Evolutionary conservation across 2,113 vertebrate species (phyloP), one percentile per base, ranked within the genome.

Genomic region (Zingel zingel): DNA sequence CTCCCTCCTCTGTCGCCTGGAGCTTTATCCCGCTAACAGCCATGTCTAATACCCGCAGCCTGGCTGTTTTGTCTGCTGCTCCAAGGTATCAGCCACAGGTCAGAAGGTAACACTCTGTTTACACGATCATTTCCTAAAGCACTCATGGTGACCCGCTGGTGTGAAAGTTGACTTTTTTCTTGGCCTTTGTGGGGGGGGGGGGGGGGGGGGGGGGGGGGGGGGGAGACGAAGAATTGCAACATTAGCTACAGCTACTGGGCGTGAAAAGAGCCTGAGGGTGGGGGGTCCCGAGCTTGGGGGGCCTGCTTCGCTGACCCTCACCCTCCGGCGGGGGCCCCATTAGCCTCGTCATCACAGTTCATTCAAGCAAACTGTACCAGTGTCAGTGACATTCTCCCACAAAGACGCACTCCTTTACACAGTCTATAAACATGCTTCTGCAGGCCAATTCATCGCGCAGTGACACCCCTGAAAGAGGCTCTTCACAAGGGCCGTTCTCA

Each of bases 91-190:
- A 96, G 95, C 94, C 89, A 89, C 96, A 97, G 97, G 97, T 98
- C 97, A 98, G 96, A 97, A 98, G 96, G 96, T 97, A 97, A 97
- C 95, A 92, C 93, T 97, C 95, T 98, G 97, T 98, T 98, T 97
- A 97, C 97, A 97, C 23, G 95, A 95, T 95, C 94, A 93, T 95
- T 97, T 97, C 96, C 97, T 97, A 96, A 97, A 97, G 96, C 96
- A 96, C 96, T 96, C 95, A 93, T 94, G 95, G 94, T 94, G 95
- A 94, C 94, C 95, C 93, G 88, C 94, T 93, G 94, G 94, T 96
- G 95, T 96, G 96, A 97, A 96, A 95, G 96, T 95, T 97, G 96
- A 97, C 96, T 97, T 97, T 86, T 96, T 94, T 62, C 88, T 85
- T 93, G 80, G 83, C 89, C 94, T 96, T 96, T 96, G 95, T 89